Evolutionary conservation across 2,888 invertebrate species (phyloP).

Genomic region (Lycophotia porphyrea): DNA sequence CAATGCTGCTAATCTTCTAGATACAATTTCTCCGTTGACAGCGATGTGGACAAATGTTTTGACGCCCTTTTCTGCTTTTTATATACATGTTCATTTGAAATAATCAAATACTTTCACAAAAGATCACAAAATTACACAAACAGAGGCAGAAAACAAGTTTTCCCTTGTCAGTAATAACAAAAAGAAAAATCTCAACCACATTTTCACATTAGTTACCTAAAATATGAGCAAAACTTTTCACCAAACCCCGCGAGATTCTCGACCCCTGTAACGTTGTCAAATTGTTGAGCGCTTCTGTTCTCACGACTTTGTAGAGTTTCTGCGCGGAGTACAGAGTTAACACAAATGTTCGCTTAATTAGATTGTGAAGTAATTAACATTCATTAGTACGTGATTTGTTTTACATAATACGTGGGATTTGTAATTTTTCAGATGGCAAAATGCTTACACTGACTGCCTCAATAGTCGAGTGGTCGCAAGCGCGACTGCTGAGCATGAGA

Average conservation of each 20-base stretch:
- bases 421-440: background rate
- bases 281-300: slow-evolving; percentile 26
- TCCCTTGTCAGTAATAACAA: slow-evolving; percentile 1
- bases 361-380: slow-evolving; percentile 26
- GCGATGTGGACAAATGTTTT: background rate
- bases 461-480: too few relatives aligned
- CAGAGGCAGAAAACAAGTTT: slow-evolving; percentile 10
- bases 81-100: background rate
- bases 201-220: slow-evolving; percentile 13
- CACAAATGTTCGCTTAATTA: slow-evolving; percentile 40
- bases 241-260: slow-evolving; percentile 27
- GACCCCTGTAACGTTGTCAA: slow-evolving; percentile 24
- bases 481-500: too few relatives aligned
- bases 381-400: slow-evolving; percentile 22
- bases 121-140: background rate
- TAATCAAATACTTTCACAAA: background rate
- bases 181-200: slow-evolving; percentile 20
- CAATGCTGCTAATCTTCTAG: background rate
- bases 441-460: too few relatives aligned
- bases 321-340: slow-evolving; percentile 10
- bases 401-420: background rate
- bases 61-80: background rate
- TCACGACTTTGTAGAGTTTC: slow-evolving; percentile 48
- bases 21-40: background rate
- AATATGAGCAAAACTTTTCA: slow-evolving; percentile 42